These are phyloP conservation scores for Nomada hirtipes DNA, from an alignment of 2,888 invertebrate genomes.

Conservation along the genomic window DNA sequence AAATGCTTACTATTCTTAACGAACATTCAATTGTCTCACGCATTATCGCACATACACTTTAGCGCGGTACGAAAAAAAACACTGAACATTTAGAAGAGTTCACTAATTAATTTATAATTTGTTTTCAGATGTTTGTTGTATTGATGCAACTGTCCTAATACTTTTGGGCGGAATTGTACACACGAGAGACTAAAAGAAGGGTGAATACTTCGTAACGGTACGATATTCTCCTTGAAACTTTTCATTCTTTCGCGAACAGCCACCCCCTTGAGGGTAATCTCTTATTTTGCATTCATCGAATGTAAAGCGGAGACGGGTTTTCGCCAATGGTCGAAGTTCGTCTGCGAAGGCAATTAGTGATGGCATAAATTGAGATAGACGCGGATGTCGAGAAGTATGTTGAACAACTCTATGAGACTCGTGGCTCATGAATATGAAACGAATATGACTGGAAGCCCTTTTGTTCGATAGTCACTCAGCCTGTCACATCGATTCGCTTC, in stretches of 20 bases:
- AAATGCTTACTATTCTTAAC: no score
- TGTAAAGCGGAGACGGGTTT: constrained; percentile 62
- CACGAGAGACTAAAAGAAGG: no score
- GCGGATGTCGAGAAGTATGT: constrained; percentile 66
- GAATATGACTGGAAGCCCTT: constrained; percentile 73
- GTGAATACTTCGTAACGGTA: not conserved
- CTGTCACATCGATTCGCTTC: constrained; percentile 54
- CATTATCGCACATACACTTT: no score
- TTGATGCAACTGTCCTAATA: no score
- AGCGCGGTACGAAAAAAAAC: no score
- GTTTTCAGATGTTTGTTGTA: no score
- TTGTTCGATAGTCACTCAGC: constrained; percentile 62
- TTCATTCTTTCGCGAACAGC: not conserved
- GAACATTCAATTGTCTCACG: no score
- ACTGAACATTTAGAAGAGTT: no score
- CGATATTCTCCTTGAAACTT: not conserved
- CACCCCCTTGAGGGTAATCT: constrained; percentile 36
- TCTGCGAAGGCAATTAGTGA: constrained; percentile 73
- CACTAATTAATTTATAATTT: no score
- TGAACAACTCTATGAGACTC: constrained; percentile 61
- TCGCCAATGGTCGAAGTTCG: constrained; percentile 57
- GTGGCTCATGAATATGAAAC: constrained; percentile 77
- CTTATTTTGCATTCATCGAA: constrained; percentile 63
- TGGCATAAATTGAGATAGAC: constrained; percentile 73
- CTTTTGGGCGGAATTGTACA: no score